Evolutionary conservation across 2,888 invertebrate genomes (phyloP).

Genomic region (Yponomeuta evonymella): DNA sequence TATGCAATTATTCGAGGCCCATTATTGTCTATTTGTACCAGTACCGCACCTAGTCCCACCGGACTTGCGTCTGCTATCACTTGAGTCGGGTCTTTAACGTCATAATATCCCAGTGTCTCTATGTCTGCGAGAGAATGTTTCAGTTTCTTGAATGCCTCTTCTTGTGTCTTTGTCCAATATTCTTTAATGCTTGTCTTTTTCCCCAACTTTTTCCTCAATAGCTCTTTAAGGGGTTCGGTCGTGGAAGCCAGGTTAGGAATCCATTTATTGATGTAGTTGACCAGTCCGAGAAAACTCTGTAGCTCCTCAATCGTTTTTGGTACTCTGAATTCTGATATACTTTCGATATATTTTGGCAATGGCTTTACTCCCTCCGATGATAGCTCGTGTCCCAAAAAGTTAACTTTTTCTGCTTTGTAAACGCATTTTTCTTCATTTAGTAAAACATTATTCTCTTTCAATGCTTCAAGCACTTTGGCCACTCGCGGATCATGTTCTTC

Average conservation of each 20-base stretch:
- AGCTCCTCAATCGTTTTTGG: constrained; percentile 17
- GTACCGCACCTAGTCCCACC: constrained; percentile 34
- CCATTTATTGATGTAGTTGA: constrained; percentile 18
- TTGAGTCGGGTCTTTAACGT: constrained; percentile 30
- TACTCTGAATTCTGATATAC: constrained; percentile 12
- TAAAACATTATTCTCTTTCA: constrained; percentile 13
- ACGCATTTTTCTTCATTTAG: constrained; percentile 16
- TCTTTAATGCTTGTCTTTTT: constrained; percentile 10
- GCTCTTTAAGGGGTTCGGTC: constrained; percentile 23
- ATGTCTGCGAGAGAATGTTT: constrained; percentile 30
- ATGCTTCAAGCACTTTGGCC: constrained; percentile 7
- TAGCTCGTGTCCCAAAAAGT: constrained; percentile 18
- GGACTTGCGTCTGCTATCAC: constrained; percentile 41
- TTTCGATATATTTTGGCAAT: constrained; percentile 15
- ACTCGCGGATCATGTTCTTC: constrained; percentile 12
- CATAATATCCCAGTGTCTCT: constrained; percentile 31
- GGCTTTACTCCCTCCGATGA: constrained; percentile 15
- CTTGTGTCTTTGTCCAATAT: constrained; percentile 15
- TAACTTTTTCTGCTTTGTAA: constrained; percentile 4
- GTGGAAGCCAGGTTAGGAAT: constrained; percentile 26
- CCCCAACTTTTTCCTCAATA: constrained; percentile 11
- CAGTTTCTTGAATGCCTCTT: neutral
- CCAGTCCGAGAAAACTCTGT: constrained; percentile 18
- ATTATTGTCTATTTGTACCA: constrained; percentile 29
- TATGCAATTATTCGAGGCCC: constrained; percentile 39